These are phyloP conservation scores for Danionella dracula DNA, from an alignment of 2,797 vertebrate species.

Conservation along the genomic window DNA sequence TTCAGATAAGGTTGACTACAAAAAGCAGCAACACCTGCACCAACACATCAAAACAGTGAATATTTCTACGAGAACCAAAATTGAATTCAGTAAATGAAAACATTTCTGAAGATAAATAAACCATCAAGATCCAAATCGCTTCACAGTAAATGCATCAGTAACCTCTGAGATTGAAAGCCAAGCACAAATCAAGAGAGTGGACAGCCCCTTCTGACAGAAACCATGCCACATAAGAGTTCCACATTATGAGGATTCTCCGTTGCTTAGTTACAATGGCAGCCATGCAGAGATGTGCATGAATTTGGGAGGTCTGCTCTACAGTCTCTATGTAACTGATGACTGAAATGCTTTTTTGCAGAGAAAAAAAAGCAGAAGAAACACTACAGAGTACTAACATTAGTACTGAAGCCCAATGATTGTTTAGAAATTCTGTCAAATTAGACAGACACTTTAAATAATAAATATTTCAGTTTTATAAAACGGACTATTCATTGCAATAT, in stretches of 20 bases:
- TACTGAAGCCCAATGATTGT: too few relatives aligned
- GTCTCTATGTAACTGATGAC: too few relatives aligned
- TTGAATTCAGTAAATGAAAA: background rate
- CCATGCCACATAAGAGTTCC: constrained; percentile 16
- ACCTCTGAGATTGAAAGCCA: background rate
- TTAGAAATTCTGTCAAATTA: too few relatives aligned
- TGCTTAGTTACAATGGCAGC: constrained; percentile 44
- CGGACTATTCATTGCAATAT: too few relatives aligned
- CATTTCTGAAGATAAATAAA: background rate
- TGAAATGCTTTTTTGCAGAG: background rate
- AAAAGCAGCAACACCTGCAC: constrained; percentile 5
- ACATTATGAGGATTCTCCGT: constrained; percentile 31
- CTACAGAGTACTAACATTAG: too few relatives aligned
- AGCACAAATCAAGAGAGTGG: constrained; percentile 1
- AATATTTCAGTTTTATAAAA: too few relatives aligned
- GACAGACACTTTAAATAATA: too few relatives aligned
- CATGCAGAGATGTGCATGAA: background rate
- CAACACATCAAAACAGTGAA: background rate
- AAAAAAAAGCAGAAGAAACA: too few relatives aligned
- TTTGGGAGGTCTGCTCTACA: too few relatives aligned
- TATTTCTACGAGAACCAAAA: background rate
- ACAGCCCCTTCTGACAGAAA: constrained; percentile 18
- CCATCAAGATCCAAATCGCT: background rate
- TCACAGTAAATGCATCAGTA: background rate
- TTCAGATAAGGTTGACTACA: background rate